phyloP scores from a whole-genome alignment of 23 tunicate species.

The Diplosoma virens region DNA sequence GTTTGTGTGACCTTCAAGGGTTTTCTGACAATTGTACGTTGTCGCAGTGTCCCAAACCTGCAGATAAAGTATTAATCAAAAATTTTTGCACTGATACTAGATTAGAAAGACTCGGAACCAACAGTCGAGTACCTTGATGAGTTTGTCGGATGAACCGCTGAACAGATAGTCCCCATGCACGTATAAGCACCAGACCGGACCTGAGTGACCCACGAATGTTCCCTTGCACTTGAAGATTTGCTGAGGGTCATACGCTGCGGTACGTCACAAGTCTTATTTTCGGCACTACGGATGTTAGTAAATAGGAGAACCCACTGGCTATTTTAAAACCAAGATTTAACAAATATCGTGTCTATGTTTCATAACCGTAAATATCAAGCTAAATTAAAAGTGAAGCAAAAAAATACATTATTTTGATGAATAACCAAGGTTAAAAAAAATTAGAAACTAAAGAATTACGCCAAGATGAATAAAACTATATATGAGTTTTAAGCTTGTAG shows the following conservation, averaged over 20 bases:
- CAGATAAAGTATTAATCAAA: not conserved
- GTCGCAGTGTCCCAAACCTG: slow-evolving; percentile 99
- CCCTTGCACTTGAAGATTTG: slow-evolving; percentile 99
- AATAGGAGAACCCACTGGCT: too few relatives aligned
- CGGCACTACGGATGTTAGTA: too few relatives aligned
- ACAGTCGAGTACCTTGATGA: slow-evolving; percentile 55
- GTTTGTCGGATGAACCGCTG: slow-evolving; percentile 90
- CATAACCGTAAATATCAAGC: too few relatives aligned
- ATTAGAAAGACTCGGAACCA: not conserved
- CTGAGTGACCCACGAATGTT: slow-evolving; percentile 95
- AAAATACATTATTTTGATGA: too few relatives aligned
- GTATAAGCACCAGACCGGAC: slow-evolving; percentile 96
- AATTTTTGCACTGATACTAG: not conserved
- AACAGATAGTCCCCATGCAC: slow-evolving; percentile 88
- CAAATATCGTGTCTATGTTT: too few relatives aligned
- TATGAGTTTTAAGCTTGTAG: too few relatives aligned
- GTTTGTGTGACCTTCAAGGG: slow-evolving; percentile 91
- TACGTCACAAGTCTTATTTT: too few relatives aligned
- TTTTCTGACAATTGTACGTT: slow-evolving; percentile 91
- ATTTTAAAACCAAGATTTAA: too few relatives aligned
- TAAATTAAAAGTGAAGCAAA: too few relatives aligned
- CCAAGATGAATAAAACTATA: too few relatives aligned
- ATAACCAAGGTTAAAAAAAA: too few relatives aligned
- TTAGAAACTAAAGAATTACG: too few relatives aligned
- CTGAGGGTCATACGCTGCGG: slow-evolving; percentile 88